Evolutionary conservation across 2,113 vertebrate genomes (phyloP).

Genomic region (Pachypanchax playfairii): DNA sequence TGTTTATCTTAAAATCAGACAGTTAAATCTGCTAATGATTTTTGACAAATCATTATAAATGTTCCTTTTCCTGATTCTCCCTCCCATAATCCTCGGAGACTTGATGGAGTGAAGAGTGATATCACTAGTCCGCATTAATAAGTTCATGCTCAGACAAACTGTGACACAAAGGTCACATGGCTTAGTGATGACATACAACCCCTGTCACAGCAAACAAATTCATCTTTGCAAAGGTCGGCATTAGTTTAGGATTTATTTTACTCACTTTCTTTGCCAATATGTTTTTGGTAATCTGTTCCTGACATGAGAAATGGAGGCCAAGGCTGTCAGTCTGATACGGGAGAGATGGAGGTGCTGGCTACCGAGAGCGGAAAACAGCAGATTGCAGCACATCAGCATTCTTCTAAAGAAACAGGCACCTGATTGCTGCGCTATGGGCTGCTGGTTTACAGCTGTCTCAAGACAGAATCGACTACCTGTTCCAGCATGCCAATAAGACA

Average conservation of each 20-base stretch:
- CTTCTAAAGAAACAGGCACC: constrained; percentile 85
- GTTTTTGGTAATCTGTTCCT: constrained; percentile 75
- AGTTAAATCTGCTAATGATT: no score
- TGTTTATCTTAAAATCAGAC: no score
- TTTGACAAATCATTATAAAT: constrained; percentile 34
- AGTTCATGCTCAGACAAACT: constrained; percentile 83
- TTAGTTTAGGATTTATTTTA: constrained; percentile 87
- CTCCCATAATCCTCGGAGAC: constrained; percentile 70
- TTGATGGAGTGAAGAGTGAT: constrained; percentile 85
- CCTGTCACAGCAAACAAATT: constrained; percentile 93
- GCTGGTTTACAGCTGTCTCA: constrained; percentile 97
- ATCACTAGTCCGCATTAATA: constrained; percentile 80
- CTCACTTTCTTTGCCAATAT: constrained; percentile 53
- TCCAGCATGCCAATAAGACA: constrained; percentile 94
- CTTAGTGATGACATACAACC: constrained; percentile 86
- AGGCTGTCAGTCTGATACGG: constrained; percentile 86
- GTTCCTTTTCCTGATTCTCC: constrained; percentile 75
- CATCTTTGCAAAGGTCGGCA: constrained; percentile 96
- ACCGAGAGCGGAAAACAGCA: constrained; percentile 80
- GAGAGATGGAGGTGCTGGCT: constrained; percentile 82
- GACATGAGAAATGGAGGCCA: constrained; percentile 80
- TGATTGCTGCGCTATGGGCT: constrained; percentile 96
- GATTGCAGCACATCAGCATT: constrained; percentile 90
- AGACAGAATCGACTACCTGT: constrained; percentile 87
- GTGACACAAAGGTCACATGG: constrained; percentile 90